Base-by-base conservation (phyloP, 2,888 invertebrate genomes). In the Agriopis leucophaearia region DNA sequence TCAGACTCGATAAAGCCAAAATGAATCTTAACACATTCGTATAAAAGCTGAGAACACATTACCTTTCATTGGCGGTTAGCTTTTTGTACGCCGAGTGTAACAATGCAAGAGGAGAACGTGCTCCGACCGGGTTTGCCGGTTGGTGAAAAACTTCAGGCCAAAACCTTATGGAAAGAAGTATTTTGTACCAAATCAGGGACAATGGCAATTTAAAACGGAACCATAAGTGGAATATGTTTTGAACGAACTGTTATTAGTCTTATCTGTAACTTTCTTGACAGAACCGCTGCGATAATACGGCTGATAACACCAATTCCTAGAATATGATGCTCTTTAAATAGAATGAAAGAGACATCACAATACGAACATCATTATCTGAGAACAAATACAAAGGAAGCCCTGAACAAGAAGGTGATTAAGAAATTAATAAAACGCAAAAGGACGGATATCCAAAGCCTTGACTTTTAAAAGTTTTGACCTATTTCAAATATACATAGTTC, bases 41-140 rank as follows among this genome's bases (percentile, higher is more conserved):
- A 71, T 74, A 78, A 89, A 84, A 88, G 92, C 81, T 80, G 80
- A 88, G 72, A 88, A 81, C 81, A 74, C 73, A 70, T 73, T 69
- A 76, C 55, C 66, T 70, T 60, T 73, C 54, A 66, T 70, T 64
- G 76, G 79, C 80, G 74, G 79, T 88, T 85, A 81, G 70, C 76
- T 80, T 85, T 84, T 89, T 90, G 79, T 84, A 71, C 51, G 72
- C 69, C 72, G 71, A 74, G 66, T 72, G 72, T 72, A 78, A 84
- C 84, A 88, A 87, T 85, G 88, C 89, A 89, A 88, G 86, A 85
- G 81, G 88, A 92, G 91, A 92, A 91, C 92, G 90, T 91, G 92
- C 89, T 88, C 90, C 81, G 86, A 92, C 92, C 88, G 88, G 92
- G 90, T 89, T 89, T 86, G 88, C 88, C 85, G 81, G 86, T 88